Base-by-base conservation (phyloP, 2,888 invertebrate genomes). In the Oxyscelio sp. region DNA sequence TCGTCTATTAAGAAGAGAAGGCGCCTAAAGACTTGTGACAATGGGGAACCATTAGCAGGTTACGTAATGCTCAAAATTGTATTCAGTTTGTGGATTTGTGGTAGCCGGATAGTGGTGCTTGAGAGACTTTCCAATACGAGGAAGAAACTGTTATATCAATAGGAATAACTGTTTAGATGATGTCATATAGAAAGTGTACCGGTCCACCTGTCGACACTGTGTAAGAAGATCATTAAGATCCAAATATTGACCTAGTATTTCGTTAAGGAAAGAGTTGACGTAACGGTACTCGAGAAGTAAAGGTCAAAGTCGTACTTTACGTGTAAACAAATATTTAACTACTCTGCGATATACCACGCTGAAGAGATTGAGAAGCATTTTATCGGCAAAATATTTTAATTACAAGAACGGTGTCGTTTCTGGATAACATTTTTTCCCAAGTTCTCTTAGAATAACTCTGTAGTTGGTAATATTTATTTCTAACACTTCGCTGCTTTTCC, bases 171-270 rank as follows among this genome's bases (percentile, higher is more conserved):
- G 61, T 54, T 54, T 38, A 11, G 17, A 21, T 52, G 40, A 34
- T 45, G 31, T 45, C 24, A 45, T 58, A 15, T 27, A 11, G 63
- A 15, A 45, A 34, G 45, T 21, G 54, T 45, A 45, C 56, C 45
- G 50, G 61, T 52, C 50, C 40, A 70, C 59, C 31, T 71, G 73
- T 61, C 4, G 24, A 31, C 34, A 24, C 17, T 9, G 24, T 24
- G 15, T 40, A 43, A 11, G 22, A 15, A 9, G 54, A 68, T 43
- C n/a, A 54, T 11, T 19, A 48, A 56, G 59, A 59, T 34, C 71
- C 50, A 73, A 73, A 73, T 73, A 73, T 73, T 73, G 50, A 61
- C 50, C 59, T 21, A 59, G 4, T 73, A 38, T 24, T 56, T 40
- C 15, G 11, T 15, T 45, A 27, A 4, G 38, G 24, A 43, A 56